phyloP scores from a whole-genome alignment of 2,113 vertebrate species.

The Anoplopoma fimbria region DNA sequence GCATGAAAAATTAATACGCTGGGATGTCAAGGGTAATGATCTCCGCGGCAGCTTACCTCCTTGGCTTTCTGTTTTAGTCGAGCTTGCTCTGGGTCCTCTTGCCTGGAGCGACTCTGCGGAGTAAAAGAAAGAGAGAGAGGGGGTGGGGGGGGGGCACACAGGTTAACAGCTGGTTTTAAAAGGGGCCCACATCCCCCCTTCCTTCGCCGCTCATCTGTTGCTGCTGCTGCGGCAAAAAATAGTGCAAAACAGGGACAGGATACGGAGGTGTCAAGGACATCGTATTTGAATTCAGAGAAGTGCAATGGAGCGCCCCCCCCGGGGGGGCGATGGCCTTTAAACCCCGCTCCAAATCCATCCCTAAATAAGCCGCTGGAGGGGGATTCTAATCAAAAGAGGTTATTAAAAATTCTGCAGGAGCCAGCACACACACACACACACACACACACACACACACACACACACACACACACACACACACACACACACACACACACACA shows the following conservation, averaged over 20 bases:
- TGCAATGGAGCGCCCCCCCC: constrained; percentile 80
- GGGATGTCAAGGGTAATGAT: constrained; percentile 97
- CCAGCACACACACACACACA: constrained; percentile 61
- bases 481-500: constrained; percentile 43
- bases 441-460: constrained; percentile 48
- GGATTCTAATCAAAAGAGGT: constrained; percentile 86
- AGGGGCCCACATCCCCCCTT: constrained; percentile 69
- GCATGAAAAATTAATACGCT: constrained; percentile 97
- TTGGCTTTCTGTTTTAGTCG: constrained; percentile 95
- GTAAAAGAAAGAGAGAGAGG: constrained; percentile 54
- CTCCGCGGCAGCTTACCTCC: constrained; percentile 91
- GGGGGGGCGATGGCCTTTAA: constrained; percentile 85
- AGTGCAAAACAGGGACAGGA: constrained; percentile 86
- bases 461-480: constrained; percentile 54
- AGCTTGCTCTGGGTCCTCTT: constrained; percentile 95
- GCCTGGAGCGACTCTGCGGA: constrained; percentile 92
- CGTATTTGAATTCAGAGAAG: constrained; percentile 85
- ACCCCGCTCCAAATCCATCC: constrained; percentile 85
- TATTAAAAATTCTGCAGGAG: constrained; percentile 83
- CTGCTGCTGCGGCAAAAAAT: constrained; percentile 85
- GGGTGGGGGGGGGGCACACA: constrained; percentile 62
- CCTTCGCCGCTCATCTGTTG: constrained; percentile 85
- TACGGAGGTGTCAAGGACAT: constrained; percentile 88
- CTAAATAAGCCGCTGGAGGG: constrained; percentile 84
- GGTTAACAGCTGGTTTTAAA: constrained; percentile 94